Conservation (phyloP, 2,888 invertebrate genomes). For the Pandemis corylana region DNA sequence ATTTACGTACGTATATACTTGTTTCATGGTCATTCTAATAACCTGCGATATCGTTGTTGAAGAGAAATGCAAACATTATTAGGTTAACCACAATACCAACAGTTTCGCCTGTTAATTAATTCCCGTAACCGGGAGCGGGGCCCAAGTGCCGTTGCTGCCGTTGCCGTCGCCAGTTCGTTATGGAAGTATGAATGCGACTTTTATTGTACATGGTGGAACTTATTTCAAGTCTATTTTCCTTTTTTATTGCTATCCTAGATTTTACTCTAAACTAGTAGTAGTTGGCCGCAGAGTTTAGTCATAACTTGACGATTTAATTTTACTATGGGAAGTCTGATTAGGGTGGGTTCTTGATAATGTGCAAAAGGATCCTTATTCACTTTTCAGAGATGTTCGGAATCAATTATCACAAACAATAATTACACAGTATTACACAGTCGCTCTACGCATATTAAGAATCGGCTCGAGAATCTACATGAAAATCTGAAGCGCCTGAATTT, state of each 20-base stretch:
- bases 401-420: no score
- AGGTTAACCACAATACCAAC: slow-evolving; percentile 80
- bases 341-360: no score
- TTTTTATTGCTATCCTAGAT: slow-evolving; percentile 63
- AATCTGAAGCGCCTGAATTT: no score
- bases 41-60: slow-evolving; percentile 76
- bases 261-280: neutral
- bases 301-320: no score
- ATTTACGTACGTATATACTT: no score
- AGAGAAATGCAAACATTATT: slow-evolving; percentile 82
- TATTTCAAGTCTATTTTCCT: slow-evolving; percentile 54
- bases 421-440: no score
- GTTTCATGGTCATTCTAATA: neutral
- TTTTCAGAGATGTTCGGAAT: no score
- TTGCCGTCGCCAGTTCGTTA: slow-evolving; percentile 75
- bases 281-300: no score
- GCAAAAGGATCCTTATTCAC: no score
- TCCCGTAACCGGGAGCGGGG: slow-evolving; percentile 72
- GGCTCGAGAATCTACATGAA: no score
- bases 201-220: slow-evolving; percentile 62
- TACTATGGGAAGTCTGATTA: no score
- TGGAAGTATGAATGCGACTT: slow-evolving; percentile 77
- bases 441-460: no score
- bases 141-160: slow-evolving; percentile 48
- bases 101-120: slow-evolving; percentile 83